Evolutionary conservation across 2,888 invertebrate species (phyloP).

Genomic region (Acanthoscelides obtectus): DNA sequence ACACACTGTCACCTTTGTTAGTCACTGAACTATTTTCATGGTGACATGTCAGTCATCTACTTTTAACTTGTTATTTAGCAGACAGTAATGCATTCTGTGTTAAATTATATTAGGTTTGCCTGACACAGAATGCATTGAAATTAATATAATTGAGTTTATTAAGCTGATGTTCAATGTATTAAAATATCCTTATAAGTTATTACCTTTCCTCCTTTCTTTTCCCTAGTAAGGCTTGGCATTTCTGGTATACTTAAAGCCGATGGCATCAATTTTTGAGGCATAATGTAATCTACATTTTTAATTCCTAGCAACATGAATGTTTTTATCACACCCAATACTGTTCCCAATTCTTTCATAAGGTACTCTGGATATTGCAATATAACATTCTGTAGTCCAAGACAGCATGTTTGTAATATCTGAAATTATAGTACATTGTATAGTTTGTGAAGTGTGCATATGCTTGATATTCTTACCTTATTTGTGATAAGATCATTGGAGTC

Average conservation of each 20-base stretch:
- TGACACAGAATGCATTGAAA: too few species aligned
- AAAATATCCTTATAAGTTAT: too few species aligned
- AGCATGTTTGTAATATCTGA: conserved; percentile 50
- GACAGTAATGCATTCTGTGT: too few species aligned
- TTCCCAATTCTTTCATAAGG: conserved; percentile 44
- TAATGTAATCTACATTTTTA: conserved; percentile 47
- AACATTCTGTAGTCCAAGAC: conserved; percentile 43
- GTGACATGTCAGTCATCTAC: too few species aligned
- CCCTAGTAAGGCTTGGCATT: conserved; percentile 35
- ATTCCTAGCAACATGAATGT: conserved; percentile 53
- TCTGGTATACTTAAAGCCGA: conserved; percentile 59
- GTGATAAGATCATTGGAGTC: conserved; percentile 49
- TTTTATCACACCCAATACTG: conserved; percentile 56
- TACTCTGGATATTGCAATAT: conserved; percentile 36
- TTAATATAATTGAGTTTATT: too few species aligned
- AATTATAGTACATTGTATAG: conserved; percentile 19
- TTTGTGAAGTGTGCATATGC: neutral
- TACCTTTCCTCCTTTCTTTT: conserved; percentile 59
- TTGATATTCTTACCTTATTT: conserved; percentile 46
- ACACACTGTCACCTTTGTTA: too few species aligned
- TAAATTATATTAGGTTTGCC: too few species aligned
- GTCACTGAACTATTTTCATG: too few species aligned
- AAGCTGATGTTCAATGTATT: too few species aligned
- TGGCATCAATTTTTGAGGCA: conserved; percentile 54
- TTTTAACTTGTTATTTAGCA: too few species aligned